Conservation (phyloP, 2,797 vertebrate species). For the Rhinophrynus dorsalis region DNA sequence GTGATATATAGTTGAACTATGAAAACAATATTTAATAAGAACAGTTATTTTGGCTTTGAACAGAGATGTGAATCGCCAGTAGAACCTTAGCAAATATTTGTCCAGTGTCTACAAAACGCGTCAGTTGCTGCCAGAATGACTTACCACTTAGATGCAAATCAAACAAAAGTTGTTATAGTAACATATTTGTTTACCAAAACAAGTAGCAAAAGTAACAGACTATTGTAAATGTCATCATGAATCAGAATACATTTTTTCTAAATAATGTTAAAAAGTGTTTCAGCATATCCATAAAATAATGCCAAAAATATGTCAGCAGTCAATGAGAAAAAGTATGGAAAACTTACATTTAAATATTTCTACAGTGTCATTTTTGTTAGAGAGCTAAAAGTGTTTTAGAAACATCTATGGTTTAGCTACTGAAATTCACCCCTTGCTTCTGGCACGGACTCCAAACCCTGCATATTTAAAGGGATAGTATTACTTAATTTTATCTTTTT, state of each 20-base stretch:
- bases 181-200: slow-evolving; percentile 41
- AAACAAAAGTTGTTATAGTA: slow-evolving; percentile 45
- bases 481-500: no score
- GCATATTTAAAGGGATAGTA: no score
- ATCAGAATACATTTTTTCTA: slow-evolving; percentile 12
- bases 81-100: slow-evolving; percentile 43
- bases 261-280: slow-evolving; percentile 9
- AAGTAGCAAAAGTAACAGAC: neutral
- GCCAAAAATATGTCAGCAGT: slow-evolving; percentile 36
- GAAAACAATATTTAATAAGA: neutral
- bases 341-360: neutral
- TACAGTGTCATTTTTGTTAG: slow-evolving; percentile 14
- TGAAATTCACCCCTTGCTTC: no score
- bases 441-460: no score
- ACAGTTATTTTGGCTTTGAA: slow-evolving; percentile 17
- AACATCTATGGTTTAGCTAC: neutral
- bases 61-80: slow-evolving; percentile 10
- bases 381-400: slow-evolving; percentile 6
- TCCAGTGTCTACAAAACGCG: slow-evolving; percentile 17
- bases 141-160: slow-evolving; percentile 14
- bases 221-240: slow-evolving; percentile 28
- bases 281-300: neutral
- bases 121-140: slow-evolving; percentile 4
- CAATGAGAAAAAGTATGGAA: neutral
- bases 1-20: no score